Percentiles rank a stretch among this genome's conserved stretches.
phyloP scores from a whole-genome alignment of 2,113 vertebrate genomes.

The Phocoena sinus region DNA sequence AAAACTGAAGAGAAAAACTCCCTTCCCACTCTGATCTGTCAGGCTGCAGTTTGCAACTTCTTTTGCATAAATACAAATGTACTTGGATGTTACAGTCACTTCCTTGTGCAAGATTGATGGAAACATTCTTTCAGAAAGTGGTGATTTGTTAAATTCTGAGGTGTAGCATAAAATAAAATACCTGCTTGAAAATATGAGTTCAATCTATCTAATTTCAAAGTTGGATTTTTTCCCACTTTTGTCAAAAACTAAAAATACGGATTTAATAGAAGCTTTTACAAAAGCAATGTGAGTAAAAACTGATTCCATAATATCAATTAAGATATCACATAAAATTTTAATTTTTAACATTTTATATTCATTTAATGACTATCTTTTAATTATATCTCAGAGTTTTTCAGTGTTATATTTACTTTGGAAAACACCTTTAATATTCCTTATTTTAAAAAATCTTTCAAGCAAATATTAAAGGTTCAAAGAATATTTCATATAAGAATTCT shows the following conservation, averaged over 20 bases:
- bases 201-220: not conserved
- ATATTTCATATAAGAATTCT: not conserved
- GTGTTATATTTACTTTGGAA: constrained; percentile 7
- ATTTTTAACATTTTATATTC: not conserved
- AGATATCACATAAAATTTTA: not conserved
- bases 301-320: not conserved
- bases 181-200: not conserved
- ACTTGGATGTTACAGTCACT: not conserved
- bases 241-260: not conserved
- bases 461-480: not conserved
- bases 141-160: not conserved
- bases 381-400: not conserved
- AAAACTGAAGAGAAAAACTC: not conserved
- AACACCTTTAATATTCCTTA: not conserved
- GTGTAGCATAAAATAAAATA: not conserved
- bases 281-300: constrained; percentile 4
- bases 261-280: not conserved
- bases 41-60: not conserved
- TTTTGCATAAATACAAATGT: not conserved
- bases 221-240: not conserved
- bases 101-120: not conserved
- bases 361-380: not conserved
- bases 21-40: not conserved
- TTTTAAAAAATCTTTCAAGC: not conserved
- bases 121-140: not conserved